Percentiles rank a stretch among this genome's conserved stretches.
Evolutionary conservation across 2,888 invertebrate genomes (phyloP).

Genomic region (Tiphia femorata): DNA sequence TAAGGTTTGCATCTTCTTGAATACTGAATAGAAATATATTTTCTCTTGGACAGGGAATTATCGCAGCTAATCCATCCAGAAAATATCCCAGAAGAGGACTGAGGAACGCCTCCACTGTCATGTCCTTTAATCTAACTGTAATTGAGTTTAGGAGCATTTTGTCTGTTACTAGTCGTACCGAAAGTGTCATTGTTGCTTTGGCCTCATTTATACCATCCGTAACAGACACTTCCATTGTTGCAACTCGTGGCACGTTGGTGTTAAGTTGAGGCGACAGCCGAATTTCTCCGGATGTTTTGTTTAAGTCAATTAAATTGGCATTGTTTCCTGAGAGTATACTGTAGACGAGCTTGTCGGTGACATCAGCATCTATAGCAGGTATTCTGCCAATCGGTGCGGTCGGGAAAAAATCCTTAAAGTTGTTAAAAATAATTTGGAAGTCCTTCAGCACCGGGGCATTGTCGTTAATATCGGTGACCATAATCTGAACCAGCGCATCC

Average conservation of each 20-base stretch:
- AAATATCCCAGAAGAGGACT: constrained; percentile 91
- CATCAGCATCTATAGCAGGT: constrained; percentile 95
- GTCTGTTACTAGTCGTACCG: constrained; percentile 91
- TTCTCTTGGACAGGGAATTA: constrained; percentile 92
- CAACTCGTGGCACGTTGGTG: constrained; percentile 94
- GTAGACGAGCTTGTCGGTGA: constrained; percentile 88
- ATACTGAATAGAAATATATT: constrained; percentile 94
- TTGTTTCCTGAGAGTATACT: constrained; percentile 92
- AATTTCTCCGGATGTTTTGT: constrained; percentile 86
- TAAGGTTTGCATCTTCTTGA: constrained; percentile 91
- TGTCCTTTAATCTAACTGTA: constrained; percentile 91
- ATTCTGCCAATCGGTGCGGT: constrained; percentile 91
- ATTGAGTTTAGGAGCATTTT: constrained; percentile 96
- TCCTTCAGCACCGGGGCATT: constrained; percentile 93
- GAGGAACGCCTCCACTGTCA: constrained; percentile 93
- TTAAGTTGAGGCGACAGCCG: constrained; percentile 92
- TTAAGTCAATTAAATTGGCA: constrained; percentile 87
- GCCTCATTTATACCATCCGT: constrained; percentile 95
- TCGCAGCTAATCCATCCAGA: constrained; percentile 90
- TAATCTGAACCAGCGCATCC: constrained; percentile 88
- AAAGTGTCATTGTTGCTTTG: constrained; percentile 91
- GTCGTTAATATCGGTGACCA: constrained; percentile 95
- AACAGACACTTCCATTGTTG: constrained; percentile 94
- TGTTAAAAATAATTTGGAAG: constrained; percentile 95
- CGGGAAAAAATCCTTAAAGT: constrained; percentile 94